Evolutionary conservation across 2,797 vertebrate genomes (phyloP).

Genomic region (Gouania willdenowi): DNA sequence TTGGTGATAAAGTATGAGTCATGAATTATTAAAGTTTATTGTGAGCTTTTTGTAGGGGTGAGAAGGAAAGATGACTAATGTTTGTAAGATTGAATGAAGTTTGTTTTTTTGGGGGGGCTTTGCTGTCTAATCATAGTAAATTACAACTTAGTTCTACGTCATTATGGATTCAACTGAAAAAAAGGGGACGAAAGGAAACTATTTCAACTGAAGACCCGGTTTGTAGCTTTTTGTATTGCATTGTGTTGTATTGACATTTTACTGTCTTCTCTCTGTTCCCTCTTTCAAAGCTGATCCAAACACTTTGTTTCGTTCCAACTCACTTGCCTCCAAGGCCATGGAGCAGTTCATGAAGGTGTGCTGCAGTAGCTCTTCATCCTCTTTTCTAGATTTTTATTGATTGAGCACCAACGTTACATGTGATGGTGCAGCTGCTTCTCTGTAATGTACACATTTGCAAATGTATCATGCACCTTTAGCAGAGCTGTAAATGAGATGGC

Average conservation of each 20-base stretch:
- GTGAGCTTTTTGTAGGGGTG: too few species aligned
- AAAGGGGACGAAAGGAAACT: too few species aligned
- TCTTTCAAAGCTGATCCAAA: constrained; percentile 85
- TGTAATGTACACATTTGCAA: neutral
- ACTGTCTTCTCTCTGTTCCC: constrained; percentile 4
- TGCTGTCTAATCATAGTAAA: too few species aligned
- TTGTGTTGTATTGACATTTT: neutral
- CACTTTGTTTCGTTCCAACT: constrained; percentile 90
- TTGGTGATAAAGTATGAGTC: too few species aligned
- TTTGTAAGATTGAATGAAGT: too few species aligned
- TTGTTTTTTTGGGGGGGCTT: too few species aligned
- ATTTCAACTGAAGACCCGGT: too few species aligned
- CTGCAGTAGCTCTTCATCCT: neutral
- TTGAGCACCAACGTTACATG: neutral
- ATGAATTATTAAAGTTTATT: neutral
- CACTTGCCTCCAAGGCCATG: constrained; percentile 89
- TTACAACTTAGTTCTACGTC: too few species aligned
- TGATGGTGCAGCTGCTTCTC: neutral
- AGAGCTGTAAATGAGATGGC: constrained; percentile 9
- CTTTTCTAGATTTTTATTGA: neutral
- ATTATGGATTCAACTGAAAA: too few species aligned
- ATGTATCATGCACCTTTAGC: neutral
- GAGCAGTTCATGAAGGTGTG: constrained; percentile 95
- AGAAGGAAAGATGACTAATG: neutral
- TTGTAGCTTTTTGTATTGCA: too few species aligned